Percentiles rank a stretch among this genome's conserved stretches.
phyloP scores from a whole-genome alignment of 2,797 vertebrate species.

The Cyprinella venusta region DNA sequence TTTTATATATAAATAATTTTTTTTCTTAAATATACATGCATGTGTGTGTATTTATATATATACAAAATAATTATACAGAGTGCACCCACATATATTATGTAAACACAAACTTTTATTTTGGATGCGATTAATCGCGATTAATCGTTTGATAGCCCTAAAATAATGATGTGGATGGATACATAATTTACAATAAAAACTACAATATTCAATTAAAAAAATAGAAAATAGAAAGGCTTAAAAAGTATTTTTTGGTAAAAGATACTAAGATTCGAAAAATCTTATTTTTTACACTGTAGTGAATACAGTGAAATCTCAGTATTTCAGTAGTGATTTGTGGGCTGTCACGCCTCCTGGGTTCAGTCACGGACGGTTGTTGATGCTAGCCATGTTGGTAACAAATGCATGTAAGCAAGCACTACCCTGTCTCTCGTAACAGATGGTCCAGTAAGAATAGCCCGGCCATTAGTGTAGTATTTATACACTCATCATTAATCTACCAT shows the following conservation, averaged over 20 bases:
- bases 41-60: no score
- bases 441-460: constrained; percentile 44
- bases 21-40: no score
- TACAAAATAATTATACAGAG: no score
- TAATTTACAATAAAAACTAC: not conserved
- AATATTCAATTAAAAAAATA: not conserved
- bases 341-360: constrained; percentile 9
- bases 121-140: no score
- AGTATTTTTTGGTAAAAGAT: not conserved
- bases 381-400: constrained; percentile 39
- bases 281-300: not conserved
- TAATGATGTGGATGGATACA: not conserved
- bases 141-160: no score
- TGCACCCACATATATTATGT: no score
- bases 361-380: constrained; percentile 30
- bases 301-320: constrained; percentile 3
- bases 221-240: not conserved
- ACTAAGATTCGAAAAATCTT: not conserved
- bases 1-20: no score
- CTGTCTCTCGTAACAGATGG: constrained; percentile 48
- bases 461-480: constrained; percentile 56
- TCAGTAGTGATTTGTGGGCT: not conserved
- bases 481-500: constrained; percentile 51
- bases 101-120: no score
- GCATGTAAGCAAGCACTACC: constrained; percentile 35